A percentile compares a stretch with the other conserved stretches of the same genome.
These are phyloP conservation scores for Crotalus viridis DNA, from an alignment of 2,113 vertebrate species.

Conservation along the genomic window DNA sequence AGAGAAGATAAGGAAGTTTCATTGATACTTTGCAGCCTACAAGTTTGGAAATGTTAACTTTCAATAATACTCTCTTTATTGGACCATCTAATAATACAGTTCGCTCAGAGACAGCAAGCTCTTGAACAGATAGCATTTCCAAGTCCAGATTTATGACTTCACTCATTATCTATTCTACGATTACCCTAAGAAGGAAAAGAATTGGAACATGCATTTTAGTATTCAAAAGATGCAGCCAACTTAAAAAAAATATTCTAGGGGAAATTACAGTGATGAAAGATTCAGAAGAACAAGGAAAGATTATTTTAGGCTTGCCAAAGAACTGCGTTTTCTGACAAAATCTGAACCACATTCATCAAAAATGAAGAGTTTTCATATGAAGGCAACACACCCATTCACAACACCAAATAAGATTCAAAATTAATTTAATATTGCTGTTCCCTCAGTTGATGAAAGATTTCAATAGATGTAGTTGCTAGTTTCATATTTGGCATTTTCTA, in stretches of 20 bases:
- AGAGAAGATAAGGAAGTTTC: not conserved
- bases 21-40: not conserved
- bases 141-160: not conserved
- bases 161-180: not conserved
- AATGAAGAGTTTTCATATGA: not conserved
- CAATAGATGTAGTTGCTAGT: not conserved
- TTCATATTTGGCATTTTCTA: not conserved
- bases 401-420: not conserved
- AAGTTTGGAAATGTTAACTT: not conserved
- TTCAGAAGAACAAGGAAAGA: not conserved
- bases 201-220: not conserved
- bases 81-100: not conserved
- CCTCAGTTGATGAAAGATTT: not conserved
- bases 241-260: not conserved
- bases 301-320: not conserved
- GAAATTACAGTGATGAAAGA: not conserved
- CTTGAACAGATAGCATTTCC: not conserved
- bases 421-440: not conserved
- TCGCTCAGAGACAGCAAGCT: not conserved
- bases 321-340: not conserved
- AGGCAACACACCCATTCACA: not conserved
- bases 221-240: not conserved
- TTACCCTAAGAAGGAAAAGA: not conserved
- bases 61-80: not conserved
- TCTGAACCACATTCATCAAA: not conserved